Evolutionary conservation across 92 coral and sea anemone genomes (phyloP).

Genomic region (Phenganax marumi): DNA sequence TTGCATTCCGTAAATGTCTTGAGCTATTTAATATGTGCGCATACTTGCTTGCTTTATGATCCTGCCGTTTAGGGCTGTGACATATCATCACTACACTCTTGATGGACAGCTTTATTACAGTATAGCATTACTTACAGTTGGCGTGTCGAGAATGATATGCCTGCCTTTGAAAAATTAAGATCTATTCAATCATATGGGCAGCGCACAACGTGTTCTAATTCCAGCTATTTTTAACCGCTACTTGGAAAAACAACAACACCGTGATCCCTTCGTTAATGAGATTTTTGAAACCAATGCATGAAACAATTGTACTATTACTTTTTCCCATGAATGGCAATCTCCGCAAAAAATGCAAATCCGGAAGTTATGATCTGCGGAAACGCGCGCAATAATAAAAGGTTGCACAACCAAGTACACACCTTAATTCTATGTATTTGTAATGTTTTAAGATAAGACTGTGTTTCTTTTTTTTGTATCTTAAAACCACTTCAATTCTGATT

Average conservation of each 20-base stretch:
- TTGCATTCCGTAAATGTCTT: background rate
- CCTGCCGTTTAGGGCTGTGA: background rate
- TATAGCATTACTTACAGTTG: background rate
- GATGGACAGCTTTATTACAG: background rate
- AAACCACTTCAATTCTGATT: too few species aligned
- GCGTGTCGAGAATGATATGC: background rate
- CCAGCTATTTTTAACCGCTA: background rate
- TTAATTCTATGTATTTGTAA: too few species aligned
- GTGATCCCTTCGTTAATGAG: background rate
- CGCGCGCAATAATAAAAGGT: background rate
- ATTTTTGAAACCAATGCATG: too few species aligned
- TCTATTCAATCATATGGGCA: too few species aligned
- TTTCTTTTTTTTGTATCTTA: too few species aligned
- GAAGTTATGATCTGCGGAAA: background rate
- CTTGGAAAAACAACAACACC: background rate
- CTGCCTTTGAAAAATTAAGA: background rate
- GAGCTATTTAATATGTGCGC: background rate
- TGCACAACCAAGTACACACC: too few species aligned
- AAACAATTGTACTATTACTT: too few species aligned
- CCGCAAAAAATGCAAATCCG: background rate
- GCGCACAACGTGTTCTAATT: background rate
- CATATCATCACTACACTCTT: slow-evolving; percentile 2
- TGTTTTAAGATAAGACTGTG: too few species aligned
- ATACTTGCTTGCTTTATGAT: background rate
- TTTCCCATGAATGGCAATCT: background rate